These are phyloP conservation scores for Trichogramma evanescens DNA, from an alignment of 2,888 invertebrate genomes.

Conservation along the genomic window DNA sequence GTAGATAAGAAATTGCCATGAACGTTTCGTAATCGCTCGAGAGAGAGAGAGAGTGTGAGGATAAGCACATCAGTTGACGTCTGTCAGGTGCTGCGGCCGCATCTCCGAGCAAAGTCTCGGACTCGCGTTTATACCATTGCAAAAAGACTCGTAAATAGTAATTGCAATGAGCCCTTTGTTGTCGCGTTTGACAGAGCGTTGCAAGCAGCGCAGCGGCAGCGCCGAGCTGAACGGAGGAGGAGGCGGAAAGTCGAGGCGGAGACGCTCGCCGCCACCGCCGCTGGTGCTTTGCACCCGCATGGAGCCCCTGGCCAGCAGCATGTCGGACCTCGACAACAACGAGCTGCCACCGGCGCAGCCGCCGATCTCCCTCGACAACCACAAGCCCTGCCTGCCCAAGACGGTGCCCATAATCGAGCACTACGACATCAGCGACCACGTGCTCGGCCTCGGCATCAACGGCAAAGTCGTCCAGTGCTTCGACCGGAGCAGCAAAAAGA, in stretches of 20 bases:
- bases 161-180: conserved; percentile 4
- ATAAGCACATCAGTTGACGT: no score
- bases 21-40: no score
- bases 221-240: conserved; percentile 13
- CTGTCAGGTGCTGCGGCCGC: no score
- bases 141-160: no score
- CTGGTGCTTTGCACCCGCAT: not conserved
- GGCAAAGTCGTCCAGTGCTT: conserved; percentile 97
- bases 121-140: no score
- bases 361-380: conserved; percentile 15
- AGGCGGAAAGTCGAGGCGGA: conserved; percentile 21
- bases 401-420: conserved; percentile 78
- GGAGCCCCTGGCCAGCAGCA: not conserved
- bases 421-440: conserved; percentile 86
- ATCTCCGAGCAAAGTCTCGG: no score
- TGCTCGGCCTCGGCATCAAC: conserved; percentile 94
- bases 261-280: conserved; percentile 14
- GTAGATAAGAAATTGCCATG: no score
- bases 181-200: conserved; percentile 19
- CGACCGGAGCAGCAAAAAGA: conserved; percentile 65
- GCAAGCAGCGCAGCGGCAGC: conserved; percentile 15
- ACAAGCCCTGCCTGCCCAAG: conserved; percentile 54
- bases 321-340: not conserved
- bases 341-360: conserved; percentile 28
- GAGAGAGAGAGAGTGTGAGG: no score